Base-by-base conservation (phyloP, 2,888 invertebrate genomes). In the Adelognathus sp. region DNA sequence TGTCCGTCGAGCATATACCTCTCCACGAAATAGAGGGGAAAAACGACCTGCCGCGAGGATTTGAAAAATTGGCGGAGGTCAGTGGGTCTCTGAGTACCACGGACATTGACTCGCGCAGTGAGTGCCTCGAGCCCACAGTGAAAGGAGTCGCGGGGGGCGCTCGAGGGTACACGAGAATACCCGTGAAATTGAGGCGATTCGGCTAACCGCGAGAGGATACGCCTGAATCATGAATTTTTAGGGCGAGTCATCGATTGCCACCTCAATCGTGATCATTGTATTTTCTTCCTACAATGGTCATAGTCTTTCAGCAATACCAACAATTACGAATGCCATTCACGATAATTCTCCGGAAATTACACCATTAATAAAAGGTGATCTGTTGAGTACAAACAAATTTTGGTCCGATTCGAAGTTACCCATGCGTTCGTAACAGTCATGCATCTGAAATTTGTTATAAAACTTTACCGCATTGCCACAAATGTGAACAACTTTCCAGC, bases 1-100 rank as follows among this genome's bases (percentile, higher is more conserved):
- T 66, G 78, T 39, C 71, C 56, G 41, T 39, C 63, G 77, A 58
- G n/a, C n/a, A n/a, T n/a, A 70, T 74, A 44, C 33, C 60, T 54
- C 54, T 70, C 64, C 58, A 44, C 24, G 61, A 46, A 56, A 70
- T 29, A 16, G 39, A 64, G 60, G 27, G 60, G 70, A 56, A 36
- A 36, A 11, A n/a, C 41, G 56, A 74, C 70, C 66, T 79, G 74
- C 78, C 58, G 46, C 36, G 16, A 39, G 66, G 41, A 52, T 74
- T 78, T 70, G 78, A 78, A 70, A 74, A 74, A 79, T 79, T 74
- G 70, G 58, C 64, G 60, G 60, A 74, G 78, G 74, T 74, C 74
- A 74, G 78, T 78, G 60, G 78, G 70, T 70, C 52, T 70, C 64
- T 74, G n/a, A n/a, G 70, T 79, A 70, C 64, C 41, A 60, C 41